phyloP scores from a whole-genome alignment of 2,113 vertebrate genomes.

The Mormyrus iriodes region DNA sequence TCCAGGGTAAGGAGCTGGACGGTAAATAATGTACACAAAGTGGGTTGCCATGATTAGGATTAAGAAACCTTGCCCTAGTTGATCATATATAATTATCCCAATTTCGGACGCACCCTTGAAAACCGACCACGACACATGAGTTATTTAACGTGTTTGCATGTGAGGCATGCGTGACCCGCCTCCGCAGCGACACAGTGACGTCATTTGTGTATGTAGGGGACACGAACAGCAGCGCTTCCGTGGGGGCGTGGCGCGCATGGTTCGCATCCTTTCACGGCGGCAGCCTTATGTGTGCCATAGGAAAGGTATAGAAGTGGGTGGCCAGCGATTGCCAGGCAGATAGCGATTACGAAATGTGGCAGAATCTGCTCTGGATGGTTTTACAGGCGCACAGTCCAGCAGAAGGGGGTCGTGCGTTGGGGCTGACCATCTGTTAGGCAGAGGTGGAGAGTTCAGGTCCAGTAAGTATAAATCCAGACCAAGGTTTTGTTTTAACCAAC shows the following conservation, averaged over 20 bases:
- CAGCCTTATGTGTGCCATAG: background rate
- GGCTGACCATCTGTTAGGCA: background rate
- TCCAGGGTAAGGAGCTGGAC: background rate
- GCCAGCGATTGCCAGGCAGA: background rate
- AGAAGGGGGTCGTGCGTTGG: background rate
- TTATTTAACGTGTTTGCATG: background rate
- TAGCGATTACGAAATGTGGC: background rate
- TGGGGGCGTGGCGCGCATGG: background rate
- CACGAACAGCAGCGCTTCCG: too few species aligned
- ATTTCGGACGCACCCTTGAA: background rate
- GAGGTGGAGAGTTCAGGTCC: background rate
- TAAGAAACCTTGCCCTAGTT: conserved; percentile 5
- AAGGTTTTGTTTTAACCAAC: background rate
- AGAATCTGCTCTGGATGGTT: background rate
- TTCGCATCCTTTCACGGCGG: background rate
- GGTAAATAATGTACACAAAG: background rate
- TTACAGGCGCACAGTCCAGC: background rate
- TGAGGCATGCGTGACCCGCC: background rate
- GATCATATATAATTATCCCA: background rate
- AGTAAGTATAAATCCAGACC: background rate
- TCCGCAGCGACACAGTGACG: background rate
- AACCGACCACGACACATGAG: background rate
- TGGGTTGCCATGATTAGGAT: background rate
- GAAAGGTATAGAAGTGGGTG: background rate
- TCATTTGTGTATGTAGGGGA: background rate